A percentile compares a stretch with the other conserved stretches of the same genome.
These are phyloP conservation scores for Drosophila longiperda DNA, from an alignment of 2,888 invertebrate species.

Conservation along the genomic window DNA sequence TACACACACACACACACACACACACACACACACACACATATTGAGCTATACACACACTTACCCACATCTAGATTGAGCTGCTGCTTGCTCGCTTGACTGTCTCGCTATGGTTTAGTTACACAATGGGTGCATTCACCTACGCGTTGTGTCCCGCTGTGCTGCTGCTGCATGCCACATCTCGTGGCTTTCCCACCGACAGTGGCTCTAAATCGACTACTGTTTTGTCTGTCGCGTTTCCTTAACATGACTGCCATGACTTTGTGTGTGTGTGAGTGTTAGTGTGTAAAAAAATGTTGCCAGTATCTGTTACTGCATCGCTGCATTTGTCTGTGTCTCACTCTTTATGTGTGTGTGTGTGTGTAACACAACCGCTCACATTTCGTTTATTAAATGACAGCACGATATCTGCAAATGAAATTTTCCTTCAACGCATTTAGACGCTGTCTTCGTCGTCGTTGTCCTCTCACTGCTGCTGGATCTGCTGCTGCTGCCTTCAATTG, in stretches of 20 bases:
- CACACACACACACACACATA: conserved; percentile 20
- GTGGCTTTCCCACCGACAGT: conserved; percentile 54
- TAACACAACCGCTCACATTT: conserved; percentile 72
- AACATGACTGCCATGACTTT: conserved; percentile 51
- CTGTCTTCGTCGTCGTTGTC: conserved; percentile 39
- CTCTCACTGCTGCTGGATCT: conserved; percentile 32
- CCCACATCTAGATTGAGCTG: conserved; percentile 55
- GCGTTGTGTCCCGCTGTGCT: conserved; percentile 61
- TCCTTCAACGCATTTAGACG: conserved; percentile 78
- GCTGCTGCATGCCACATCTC: conserved; percentile 53
- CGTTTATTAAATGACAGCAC: conserved; percentile 84
- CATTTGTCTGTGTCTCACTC: conserved; percentile 59
- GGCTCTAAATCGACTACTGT: conserved; percentile 25
- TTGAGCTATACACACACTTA: neutral
- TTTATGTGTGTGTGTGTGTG: conserved; percentile 24
- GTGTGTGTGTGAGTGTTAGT: conserved; percentile 31
- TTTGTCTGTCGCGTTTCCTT: conserved; percentile 67
- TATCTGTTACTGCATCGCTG: conserved; percentile 80
- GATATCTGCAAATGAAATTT: conserved; percentile 85
- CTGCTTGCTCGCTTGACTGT: conserved; percentile 54
- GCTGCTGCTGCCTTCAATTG: conserved; percentile 68
- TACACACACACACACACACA: conserved; percentile 55
- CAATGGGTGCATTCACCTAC: conserved; percentile 84
- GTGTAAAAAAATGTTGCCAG: conserved; percentile 77
- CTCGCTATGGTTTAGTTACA: conserved; percentile 75